A percentile compares a stretch with the other conserved stretches of the same genome.
These are phyloP conservation scores for Sebastes iracundus DNA, from an alignment of 2,797 vertebrate genomes.

Conservation along the genomic window DNA sequence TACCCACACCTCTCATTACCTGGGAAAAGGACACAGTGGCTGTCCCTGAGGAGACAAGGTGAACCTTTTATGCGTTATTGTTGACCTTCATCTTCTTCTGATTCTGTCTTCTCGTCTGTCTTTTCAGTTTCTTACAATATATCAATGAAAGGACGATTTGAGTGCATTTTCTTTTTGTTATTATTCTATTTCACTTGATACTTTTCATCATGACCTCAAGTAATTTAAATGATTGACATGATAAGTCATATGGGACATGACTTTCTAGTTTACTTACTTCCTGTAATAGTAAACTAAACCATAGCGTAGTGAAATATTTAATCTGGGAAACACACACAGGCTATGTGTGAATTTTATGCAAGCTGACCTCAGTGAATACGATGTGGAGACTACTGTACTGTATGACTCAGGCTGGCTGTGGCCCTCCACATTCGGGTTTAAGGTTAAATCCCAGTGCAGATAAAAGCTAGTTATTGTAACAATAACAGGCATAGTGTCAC, in stretches of 20 bases:
- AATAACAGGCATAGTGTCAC: not conserved
- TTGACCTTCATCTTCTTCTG: not conserved
- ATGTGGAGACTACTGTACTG: not conserved
- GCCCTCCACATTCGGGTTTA: not conserved
- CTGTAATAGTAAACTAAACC: not conserved
- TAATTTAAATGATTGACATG: not conserved
- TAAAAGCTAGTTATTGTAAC: not conserved
- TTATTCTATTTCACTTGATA: not conserved
- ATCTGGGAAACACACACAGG: not conserved
- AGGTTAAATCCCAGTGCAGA: not conserved
- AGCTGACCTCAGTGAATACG: not conserved
- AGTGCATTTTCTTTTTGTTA: not conserved
- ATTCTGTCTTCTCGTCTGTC: not conserved
- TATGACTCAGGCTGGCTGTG: not conserved
- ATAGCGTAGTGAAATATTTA: not conserved
- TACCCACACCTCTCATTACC: slow-evolving; percentile 88
- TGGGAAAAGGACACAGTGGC: slow-evolving; percentile 91
- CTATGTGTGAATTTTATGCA: not conserved
- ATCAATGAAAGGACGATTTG: not conserved
- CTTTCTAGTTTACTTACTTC: not conserved
- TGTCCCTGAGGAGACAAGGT: slow-evolving; percentile 87
- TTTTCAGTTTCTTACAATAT: not conserved
- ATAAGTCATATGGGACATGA: not conserved
- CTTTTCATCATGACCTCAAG: not conserved
- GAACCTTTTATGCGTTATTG: slow-evolving; percentile 21